A percentile compares a stretch with the other conserved stretches of the same genome.
These are phyloP conservation scores for Notolabrus celidotus DNA, from an alignment of 2,797 vertebrate genomes.

Conservation along the genomic window DNA sequence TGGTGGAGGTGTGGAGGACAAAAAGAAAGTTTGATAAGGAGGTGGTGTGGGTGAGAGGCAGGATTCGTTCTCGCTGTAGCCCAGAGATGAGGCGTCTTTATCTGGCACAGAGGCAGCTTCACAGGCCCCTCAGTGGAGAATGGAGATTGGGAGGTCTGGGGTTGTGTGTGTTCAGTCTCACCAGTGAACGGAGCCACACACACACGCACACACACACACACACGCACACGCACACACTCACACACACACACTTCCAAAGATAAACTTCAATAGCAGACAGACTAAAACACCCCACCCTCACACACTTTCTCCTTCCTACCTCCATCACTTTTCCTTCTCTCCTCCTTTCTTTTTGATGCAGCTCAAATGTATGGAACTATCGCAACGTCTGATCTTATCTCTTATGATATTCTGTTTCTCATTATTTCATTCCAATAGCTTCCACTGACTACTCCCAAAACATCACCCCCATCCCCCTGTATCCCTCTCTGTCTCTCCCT, in stretches of 20 bases:
- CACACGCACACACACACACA: slow-evolving; percentile 18
- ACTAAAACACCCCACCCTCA: slow-evolving; percentile 54
- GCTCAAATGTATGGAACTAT: slow-evolving; percentile 77
- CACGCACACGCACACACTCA: slow-evolving; percentile 19
- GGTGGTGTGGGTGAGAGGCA: slow-evolving; percentile 66
- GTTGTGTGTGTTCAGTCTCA: slow-evolving; percentile 48
- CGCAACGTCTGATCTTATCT: slow-evolving; percentile 80
- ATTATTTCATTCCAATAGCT: slow-evolving; percentile 83
- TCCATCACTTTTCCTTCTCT: slow-evolving; percentile 58
- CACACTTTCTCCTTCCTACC: slow-evolving; percentile 64
- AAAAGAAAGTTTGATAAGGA: slow-evolving; percentile 67
- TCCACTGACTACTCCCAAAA: slow-evolving; percentile 65
- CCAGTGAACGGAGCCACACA: slow-evolving; percentile 21
- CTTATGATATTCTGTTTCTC: slow-evolving; percentile 82
- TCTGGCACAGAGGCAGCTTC: slow-evolving; percentile 79
- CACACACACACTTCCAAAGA: slow-evolving; percentile 58
- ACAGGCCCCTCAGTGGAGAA: slow-evolving; percentile 80
- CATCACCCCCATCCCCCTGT: slow-evolving; percentile 44
- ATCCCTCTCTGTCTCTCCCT: slow-evolving; percentile 63
- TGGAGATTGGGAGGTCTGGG: slow-evolving; percentile 82
- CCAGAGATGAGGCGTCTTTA: slow-evolving; percentile 79
- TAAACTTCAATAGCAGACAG: slow-evolving; percentile 76
- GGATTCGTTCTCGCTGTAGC: slow-evolving; percentile 65
- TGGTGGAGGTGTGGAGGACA: slow-evolving; percentile 56
- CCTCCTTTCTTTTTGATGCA: slow-evolving; percentile 53